Conservation (phyloP, 2,113 vertebrate species). For the Pandion haliaetus region DNA sequence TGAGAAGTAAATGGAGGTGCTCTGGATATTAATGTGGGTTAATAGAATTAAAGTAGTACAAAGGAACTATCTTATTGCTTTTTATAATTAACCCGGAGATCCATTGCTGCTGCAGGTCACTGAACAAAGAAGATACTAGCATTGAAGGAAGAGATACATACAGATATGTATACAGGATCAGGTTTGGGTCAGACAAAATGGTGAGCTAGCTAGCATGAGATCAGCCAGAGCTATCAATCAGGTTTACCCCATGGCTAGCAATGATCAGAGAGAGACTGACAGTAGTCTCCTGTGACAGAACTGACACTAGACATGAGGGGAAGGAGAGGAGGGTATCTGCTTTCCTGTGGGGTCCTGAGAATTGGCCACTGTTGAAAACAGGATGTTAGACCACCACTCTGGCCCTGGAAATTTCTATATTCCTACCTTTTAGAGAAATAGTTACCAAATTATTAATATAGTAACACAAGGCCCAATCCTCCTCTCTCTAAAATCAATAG, state of each 20-base stretch:
- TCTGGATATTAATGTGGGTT: conserved; percentile 52
- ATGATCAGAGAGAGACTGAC: not conserved
- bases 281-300: not conserved
- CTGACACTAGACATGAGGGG: not conserved
- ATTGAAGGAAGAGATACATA: not conserved
- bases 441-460: not conserved
- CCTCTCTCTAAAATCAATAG: not conserved
- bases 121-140: not conserved
- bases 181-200: not conserved
- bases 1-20: not conserved
- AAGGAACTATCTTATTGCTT: not conserved
- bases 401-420: not conserved
- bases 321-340: not conserved
- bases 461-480: not conserved
- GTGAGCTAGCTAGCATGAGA: not conserved
- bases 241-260: not conserved
- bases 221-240: not conserved
- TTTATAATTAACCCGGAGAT: conserved; percentile 20
- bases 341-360: not conserved
- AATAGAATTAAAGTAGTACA: conserved; percentile 45
- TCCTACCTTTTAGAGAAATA: not conserved
- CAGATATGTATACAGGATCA: not conserved
- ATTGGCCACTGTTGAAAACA: conserved; percentile 16
- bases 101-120: not conserved
- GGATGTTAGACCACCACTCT: not conserved